Conservation (phyloP, 1,140 invertebrate species). For the Caligus rogercresseyi region DNA sequence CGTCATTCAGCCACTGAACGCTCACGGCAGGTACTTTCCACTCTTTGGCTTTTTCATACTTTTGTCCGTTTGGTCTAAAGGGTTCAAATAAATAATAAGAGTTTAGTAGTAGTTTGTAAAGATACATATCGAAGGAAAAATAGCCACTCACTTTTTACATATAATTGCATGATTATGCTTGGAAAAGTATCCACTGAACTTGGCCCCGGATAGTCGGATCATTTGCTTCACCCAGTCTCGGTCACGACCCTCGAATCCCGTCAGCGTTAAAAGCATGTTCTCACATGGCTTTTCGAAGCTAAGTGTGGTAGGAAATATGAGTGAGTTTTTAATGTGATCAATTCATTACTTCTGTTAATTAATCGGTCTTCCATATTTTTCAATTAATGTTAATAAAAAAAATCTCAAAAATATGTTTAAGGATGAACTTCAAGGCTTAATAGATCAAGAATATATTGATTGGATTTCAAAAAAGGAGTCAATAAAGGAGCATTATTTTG, state of each 20-base stretch:
- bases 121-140: constrained; percentile 5
- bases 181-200: constrained; percentile 44
- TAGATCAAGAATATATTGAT: too few relatives aligned
- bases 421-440: too few relatives aligned
- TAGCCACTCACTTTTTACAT: constrained; percentile 36
- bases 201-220: constrained; percentile 67
- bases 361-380: too few relatives aligned
- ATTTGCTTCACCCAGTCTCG: constrained; percentile 54
- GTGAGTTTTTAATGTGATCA: too few relatives aligned
- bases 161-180: constrained; percentile 37
- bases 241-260: constrained; percentile 71
- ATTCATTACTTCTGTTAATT: too few relatives aligned
- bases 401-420: too few relatives aligned
- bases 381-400: too few relatives aligned
- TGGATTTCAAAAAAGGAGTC: too few relatives aligned
- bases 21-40: constrained; percentile 71
- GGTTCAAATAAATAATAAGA: constrained; percentile 16
- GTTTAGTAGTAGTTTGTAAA: background rate
- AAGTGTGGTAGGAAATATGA: too few relatives aligned
- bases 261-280: constrained; percentile 48
- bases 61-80: constrained; percentile 56
- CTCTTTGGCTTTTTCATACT: constrained; percentile 72
- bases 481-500: too few relatives aligned
- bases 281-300: constrained; percentile 36
- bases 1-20: constrained; percentile 77